Percentiles rank a stretch among this genome's conserved stretches.
Evolutionary conservation across 2,797 vertebrate species (phyloP).

Genomic region (Avahi laniger): DNA sequence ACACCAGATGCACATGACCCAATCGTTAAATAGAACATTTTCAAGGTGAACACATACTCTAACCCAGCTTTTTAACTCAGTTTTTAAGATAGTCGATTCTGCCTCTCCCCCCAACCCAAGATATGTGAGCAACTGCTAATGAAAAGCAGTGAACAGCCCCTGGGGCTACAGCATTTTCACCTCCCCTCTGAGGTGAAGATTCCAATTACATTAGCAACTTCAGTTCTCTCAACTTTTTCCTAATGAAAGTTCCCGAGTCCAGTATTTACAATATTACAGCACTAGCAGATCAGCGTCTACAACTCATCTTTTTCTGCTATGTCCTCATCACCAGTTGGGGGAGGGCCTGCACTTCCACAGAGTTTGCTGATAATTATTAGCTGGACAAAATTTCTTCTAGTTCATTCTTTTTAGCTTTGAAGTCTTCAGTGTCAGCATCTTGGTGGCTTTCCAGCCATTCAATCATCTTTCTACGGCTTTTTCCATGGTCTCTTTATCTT

Average conservation of each 20-base stretch:
- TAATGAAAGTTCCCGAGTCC: constrained; percentile 93
- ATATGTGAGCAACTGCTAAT: constrained; percentile 91
- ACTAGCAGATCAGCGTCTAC: constrained; percentile 84
- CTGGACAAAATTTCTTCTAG: constrained; percentile 94
- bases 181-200: constrained; percentile 95
- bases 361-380: constrained; percentile 93
- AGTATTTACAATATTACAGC: constrained; percentile 91
- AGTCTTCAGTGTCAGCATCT: constrained; percentile 94
- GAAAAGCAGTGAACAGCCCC: constrained; percentile 98
- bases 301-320: constrained; percentile 92
- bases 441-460: constrained; percentile 98
- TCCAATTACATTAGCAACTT: constrained; percentile 88
- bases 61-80: constrained; percentile 35
- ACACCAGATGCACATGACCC: constrained; percentile 87
- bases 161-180: constrained; percentile 90
- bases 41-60: constrained; percentile 81
- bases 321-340: constrained; percentile 90
- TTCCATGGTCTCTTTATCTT: constrained; percentile 96
- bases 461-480: constrained; percentile 97
- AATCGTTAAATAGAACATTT: constrained; percentile 93
- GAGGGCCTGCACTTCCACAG: constrained; percentile 91
- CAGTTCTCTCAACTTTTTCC: constrained; percentile 90
- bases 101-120: constrained; percentile 52
- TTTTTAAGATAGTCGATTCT: constrained; percentile 23
- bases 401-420: constrained; percentile 95